These are phyloP conservation scores for Rhaphigaster nebulosa DNA, from an alignment of 2,888 invertebrate species.

Conservation along the genomic window DNA sequence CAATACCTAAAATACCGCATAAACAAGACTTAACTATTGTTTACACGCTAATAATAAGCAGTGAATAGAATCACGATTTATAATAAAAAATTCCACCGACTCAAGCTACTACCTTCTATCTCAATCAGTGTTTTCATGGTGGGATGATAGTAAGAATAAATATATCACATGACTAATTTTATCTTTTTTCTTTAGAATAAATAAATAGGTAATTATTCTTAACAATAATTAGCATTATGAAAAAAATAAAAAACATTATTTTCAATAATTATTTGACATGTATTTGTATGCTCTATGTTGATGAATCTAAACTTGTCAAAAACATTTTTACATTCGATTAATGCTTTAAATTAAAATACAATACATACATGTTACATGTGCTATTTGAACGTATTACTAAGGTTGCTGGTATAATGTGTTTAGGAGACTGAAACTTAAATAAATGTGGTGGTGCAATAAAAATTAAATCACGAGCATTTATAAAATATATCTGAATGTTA, in stretches of 20 bases:
- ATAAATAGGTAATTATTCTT: neutral
- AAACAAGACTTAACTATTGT: neutral
- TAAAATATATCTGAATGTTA: too few relatives aligned
- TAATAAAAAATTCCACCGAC: neutral
- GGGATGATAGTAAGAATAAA: neutral
- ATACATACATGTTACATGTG: neutral
- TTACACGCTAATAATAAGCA: neutral
- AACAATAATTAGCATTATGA: neutral
- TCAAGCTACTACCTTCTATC: conserved; percentile 28
- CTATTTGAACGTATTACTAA: neutral
- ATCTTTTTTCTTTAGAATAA: neutral
- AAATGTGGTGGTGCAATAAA: too few relatives aligned
- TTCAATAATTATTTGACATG: neutral
- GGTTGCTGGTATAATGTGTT: neutral
- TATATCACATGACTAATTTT: neutral
- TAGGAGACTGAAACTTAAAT: too few relatives aligned
- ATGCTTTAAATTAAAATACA: neutral
- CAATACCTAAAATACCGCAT: neutral
- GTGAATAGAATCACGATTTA: neutral
- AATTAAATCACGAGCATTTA: too few relatives aligned
- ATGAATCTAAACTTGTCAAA: neutral
- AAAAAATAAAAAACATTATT: neutral
- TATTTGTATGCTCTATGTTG: neutral
- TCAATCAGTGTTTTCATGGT: neutral
- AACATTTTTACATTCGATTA: neutral